Percentiles rank a stretch among this genome's conserved stretches.
phyloP scores from a whole-genome alignment of 1,140 invertebrate species.

The Bicyclus anynana region DNA sequence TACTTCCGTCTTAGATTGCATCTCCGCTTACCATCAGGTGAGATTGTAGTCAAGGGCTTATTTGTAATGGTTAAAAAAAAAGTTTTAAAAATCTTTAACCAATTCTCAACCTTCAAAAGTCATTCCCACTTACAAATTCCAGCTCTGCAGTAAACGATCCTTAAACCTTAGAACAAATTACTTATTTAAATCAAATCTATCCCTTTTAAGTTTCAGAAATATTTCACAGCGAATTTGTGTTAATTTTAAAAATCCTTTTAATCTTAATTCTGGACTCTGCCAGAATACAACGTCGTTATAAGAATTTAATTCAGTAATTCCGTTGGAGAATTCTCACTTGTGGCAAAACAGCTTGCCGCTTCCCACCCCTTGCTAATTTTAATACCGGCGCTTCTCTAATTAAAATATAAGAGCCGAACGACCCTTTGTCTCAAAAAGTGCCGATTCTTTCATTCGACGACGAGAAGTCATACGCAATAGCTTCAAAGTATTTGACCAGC shows the following conservation, averaged over 20 bases:
- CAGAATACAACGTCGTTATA: constrained; percentile 28
- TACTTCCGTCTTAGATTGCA: too few relatives aligned
- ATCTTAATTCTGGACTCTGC: constrained; percentile 8
- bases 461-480: background rate
- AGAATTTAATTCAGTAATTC: constrained; percentile 37
- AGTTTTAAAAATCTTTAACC: too few relatives aligned
- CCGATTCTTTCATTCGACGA: background rate
- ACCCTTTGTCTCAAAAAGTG: constrained; percentile 31
- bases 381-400: constrained; percentile 45
- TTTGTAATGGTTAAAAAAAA: too few relatives aligned
- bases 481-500: background rate
- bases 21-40: too few relatives aligned
- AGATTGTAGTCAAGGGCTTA: too few relatives aligned
- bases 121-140: too few relatives aligned
- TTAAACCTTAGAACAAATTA: background rate
- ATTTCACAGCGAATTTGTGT: background rate
- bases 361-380: constrained; percentile 41
- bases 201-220: background rate
- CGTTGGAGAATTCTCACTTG: constrained; percentile 28
- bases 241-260: constrained; percentile 10
- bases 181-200: background rate
- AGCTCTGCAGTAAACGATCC: too few relatives aligned
- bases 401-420: constrained; percentile 52
- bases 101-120: too few relatives aligned
- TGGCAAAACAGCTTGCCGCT: constrained; percentile 33